Base-by-base conservation (phyloP, 2,113 vertebrate genomes). In the Leptocoma aspasia region DNA sequence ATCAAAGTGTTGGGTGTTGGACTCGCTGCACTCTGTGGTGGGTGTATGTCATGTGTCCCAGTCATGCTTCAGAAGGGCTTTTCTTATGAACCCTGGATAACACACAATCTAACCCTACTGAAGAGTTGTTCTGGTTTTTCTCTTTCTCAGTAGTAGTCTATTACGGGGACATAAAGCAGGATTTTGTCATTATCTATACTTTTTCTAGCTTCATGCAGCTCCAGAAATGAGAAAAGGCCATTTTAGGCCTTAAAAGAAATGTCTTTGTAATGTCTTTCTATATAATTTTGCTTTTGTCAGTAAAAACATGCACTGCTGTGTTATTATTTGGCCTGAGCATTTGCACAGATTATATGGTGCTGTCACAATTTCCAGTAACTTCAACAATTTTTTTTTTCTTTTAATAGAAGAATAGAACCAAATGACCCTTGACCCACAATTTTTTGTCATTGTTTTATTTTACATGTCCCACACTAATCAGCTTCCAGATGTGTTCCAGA, bases 371-470 rank as follows among this genome's bases (percentile, higher is more conserved):
- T 82, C 33, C 42, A 11, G 11, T 45, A 63, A 63, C 42, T 66
- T 85, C 31, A 82, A 21, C 47, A 57, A 5, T 11, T 35, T 41
- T 41, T 52, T n/a, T 5, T 3, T 84, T 83, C 24, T 68, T 94
- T 82, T 72, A 42, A 27, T 56, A 69, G n/a, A 83, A 69, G 35
- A 80, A 49, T 11, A 73, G 77, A 84, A 57, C 10, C 31, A 81
- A 83, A 57, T 81, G n/a, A 65, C 22, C 37, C n/a, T 65, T 37
- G 27, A 84, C 59, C 31, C 53, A 56, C 19, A 81, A 17, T 69
- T 83, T 73, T 75, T 91, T 5, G 1, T 33, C 64, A 42, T 75
- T 88, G n/a, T 89, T 90, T 77, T 80, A 39, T 91, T 95, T 92
- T 86, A 50, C 60, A 42, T 9, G 1, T 69, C 19, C 15, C 9